Percentiles rank a stretch among this genome's conserved stretches.
Evolutionary conservation across 2,797 vertebrate genomes (phyloP).

Genomic region (Typhlichthys eigenmanni): DNA sequence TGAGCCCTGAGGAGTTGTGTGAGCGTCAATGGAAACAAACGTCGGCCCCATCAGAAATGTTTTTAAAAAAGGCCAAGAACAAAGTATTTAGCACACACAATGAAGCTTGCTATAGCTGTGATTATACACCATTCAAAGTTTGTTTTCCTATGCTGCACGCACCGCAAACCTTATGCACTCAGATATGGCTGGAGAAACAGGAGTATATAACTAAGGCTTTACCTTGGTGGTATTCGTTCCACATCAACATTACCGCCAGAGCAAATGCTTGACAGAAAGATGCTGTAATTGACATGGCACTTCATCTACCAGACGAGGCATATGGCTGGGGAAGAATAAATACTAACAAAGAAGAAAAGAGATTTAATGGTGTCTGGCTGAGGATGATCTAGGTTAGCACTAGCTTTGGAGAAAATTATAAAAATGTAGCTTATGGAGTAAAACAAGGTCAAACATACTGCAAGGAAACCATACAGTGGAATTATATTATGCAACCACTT

Average conservation of each 20-base stretch:
- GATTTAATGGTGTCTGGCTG: slow-evolving; percentile 6
- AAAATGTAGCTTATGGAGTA: slow-evolving; percentile 4
- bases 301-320: slow-evolving; percentile 29
- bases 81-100: background rate
- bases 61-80: background rate
- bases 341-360: slow-evolving; percentile 27
- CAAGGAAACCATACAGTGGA: slow-evolving; percentile 6
- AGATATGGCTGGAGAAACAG: slow-evolving; percentile 3
- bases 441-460: background rate
- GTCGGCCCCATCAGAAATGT: background rate
- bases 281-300: slow-evolving; percentile 35
- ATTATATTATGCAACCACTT: no score
- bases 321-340: slow-evolving; percentile 5
- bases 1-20: background rate
- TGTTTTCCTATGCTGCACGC: slow-evolving; percentile 1
- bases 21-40: slow-evolving; percentile 6
- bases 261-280: slow-evolving; percentile 28
- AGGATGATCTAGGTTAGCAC: slow-evolving; percentile 22
- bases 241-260: slow-evolving; percentile 19
- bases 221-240: slow-evolving; percentile 25
- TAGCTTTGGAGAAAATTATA: slow-evolving; percentile 1
- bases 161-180: slow-evolving; percentile 16
- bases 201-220: background rate
- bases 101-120: background rate
- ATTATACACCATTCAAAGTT: background rate